Evolutionary conservation across 2,797 vertebrate species (phyloP).

Genomic region (Rhinophrynus dorsalis): DNA sequence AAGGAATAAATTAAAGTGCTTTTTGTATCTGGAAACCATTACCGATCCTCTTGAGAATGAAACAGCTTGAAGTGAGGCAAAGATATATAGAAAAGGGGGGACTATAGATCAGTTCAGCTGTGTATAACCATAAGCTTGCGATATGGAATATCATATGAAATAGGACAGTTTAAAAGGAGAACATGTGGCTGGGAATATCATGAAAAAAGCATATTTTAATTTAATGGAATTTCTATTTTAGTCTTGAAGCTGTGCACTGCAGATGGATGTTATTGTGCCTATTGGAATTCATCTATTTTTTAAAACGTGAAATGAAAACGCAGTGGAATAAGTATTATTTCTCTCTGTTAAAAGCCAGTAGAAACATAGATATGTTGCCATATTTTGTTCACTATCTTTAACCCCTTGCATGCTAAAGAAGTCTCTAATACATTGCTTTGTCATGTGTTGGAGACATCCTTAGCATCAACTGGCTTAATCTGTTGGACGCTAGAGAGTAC

Average conservation of each 20-base stretch:
- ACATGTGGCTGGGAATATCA: conserved; percentile 33
- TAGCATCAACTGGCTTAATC: no score
- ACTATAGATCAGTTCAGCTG: conserved; percentile 41
- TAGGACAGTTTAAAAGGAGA: background rate
- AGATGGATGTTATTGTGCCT: background rate
- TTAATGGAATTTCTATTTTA: conserved; percentile 4
- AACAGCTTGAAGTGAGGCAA: conserved; percentile 39
- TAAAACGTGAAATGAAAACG: no score
- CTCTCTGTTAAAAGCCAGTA: no score
- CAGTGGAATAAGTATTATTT: no score
- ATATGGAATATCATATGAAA: conserved; percentile 34
- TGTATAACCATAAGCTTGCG: conserved; percentile 3
- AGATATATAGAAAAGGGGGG: conserved; percentile 45
- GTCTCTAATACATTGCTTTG: no score
- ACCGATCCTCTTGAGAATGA: conserved; percentile 43
- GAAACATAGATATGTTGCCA: no score
- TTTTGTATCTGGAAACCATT: conserved; percentile 55
- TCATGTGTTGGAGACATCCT: no score
- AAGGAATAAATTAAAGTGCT: conserved; percentile 41
- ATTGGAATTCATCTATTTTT: no score
- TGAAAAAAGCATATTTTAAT: conserved; percentile 17
- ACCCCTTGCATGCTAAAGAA: no score
- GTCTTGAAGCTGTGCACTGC: background rate
- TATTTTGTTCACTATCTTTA: no score
- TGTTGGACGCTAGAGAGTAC: no score